Evolutionary conservation across 2,113 vertebrate genomes (phyloP).

Genomic region (Mobula hypostoma): DNA sequence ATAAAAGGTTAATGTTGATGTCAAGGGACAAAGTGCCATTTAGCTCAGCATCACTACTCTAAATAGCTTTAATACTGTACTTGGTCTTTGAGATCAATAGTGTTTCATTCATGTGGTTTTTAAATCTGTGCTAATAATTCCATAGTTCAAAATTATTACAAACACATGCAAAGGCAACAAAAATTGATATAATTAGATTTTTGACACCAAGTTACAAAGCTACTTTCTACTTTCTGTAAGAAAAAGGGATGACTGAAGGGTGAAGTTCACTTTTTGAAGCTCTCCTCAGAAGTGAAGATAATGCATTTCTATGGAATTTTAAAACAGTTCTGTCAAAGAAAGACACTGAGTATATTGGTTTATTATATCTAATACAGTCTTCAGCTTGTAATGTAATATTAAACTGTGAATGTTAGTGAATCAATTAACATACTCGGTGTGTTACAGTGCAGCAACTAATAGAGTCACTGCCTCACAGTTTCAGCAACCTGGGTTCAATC

Average conservation of each 20-base stretch:
- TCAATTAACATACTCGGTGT: slow-evolving; percentile 65
- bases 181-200: not conserved
- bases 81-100: slow-evolving; percentile 90
- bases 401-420: slow-evolving; percentile 67
- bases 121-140: not conserved
- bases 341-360: slow-evolving; percentile 72
- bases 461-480: too few species aligned
- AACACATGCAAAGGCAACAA: not conserved
- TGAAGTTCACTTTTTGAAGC: too few species aligned
- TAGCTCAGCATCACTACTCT: slow-evolving; percentile 91
- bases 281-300: not conserved
- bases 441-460: too few species aligned
- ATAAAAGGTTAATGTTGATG: slow-evolving; percentile 99
- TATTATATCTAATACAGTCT: slow-evolving; percentile 78
- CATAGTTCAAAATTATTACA: not conserved
- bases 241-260: not conserved
- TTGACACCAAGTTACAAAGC: not conserved
- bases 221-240: not conserved
- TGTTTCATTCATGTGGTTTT: slow-evolving; percentile 64
- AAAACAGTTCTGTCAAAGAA: slow-evolving; percentile 22
- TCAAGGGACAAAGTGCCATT: slow-evolving; percentile 94
- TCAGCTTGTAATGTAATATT: slow-evolving; percentile 70
- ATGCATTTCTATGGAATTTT: not conserved
- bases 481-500: too few species aligned
- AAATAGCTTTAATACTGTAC: slow-evolving; percentile 76